Percentiles rank a stretch among this genome's conserved stretches.
These are phyloP conservation scores for Oopsacas minuta DNA, from an alignment of 37 sponge, comb jelly and placozoan genomes.

Conservation along the genomic window DNA sequence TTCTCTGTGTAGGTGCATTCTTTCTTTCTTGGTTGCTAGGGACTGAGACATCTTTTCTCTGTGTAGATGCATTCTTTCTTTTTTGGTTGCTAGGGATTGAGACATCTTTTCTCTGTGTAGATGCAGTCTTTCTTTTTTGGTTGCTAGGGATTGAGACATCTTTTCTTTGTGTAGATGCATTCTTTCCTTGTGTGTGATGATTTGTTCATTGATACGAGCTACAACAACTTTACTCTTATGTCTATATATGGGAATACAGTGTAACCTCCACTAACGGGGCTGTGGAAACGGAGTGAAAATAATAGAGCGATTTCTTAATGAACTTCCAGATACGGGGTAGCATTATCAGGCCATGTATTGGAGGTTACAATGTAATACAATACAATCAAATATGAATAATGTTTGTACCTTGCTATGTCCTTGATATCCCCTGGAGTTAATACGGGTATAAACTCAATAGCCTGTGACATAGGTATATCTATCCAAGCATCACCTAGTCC, in stretches of 20 bases:
- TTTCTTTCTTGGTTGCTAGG: not conserved
- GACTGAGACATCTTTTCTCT: not conserved
- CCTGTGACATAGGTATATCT: conserved; percentile 1
- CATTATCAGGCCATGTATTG: too few species aligned
- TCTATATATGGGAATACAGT: not conserved
- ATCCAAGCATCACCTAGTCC: not conserved
- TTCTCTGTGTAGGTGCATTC: not conserved
- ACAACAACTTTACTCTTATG: not conserved
- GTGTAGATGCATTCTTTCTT: not conserved
- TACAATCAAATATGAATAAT: too few species aligned
- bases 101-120: not conserved
- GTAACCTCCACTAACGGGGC: too few species aligned
- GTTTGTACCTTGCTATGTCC: conserved; percentile 7
- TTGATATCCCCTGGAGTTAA: not conserved
- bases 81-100: not conserved
- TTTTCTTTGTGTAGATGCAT: not conserved
- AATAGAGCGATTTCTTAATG: too few species aligned
- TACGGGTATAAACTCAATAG: conserved; percentile 3
- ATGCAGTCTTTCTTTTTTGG: not conserved
- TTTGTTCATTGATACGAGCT: conserved; percentile 7
- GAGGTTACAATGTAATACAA: too few species aligned
- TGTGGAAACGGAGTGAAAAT: too few species aligned
- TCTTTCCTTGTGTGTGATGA: not conserved
- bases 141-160: not conserved
- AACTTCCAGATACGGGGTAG: too few species aligned